phyloP scores from a whole-genome alignment of 92 coral and sea anemone genomes.

The Paragorgia papillata region DNA sequence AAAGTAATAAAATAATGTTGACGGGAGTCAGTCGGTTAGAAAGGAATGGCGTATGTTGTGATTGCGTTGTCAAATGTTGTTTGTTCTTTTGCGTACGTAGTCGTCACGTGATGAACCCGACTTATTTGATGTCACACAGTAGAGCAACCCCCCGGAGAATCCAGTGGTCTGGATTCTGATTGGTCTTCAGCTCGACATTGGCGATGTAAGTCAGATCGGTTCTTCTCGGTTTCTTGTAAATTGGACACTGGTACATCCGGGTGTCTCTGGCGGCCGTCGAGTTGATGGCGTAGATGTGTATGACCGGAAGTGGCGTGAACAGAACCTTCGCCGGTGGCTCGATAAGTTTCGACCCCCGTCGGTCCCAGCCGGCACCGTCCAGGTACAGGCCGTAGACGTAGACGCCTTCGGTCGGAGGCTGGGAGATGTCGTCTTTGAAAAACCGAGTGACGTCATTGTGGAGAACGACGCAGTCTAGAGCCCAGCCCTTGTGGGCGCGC shows the following conservation, averaged over 20 bases:
- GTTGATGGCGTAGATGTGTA: slow-evolving; percentile 96
- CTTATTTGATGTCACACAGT: slow-evolving; percentile 90
- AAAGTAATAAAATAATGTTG: too few relatives aligned
- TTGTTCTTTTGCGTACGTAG: not conserved
- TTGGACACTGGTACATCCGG: slow-evolving; percentile 98
- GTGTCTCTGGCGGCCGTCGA: slow-evolving; percentile 89
- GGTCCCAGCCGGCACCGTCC: slow-evolving; percentile 99
- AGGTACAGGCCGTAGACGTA: slow-evolving; percentile 90
- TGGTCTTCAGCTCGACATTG: slow-evolving; percentile 94
- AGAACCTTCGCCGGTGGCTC: slow-evolving; percentile 95
- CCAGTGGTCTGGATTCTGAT: slow-evolving; percentile 99
- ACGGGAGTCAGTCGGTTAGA: too few relatives aligned
- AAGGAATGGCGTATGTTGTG: not conserved
- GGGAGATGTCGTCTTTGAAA: slow-evolving; percentile 90
- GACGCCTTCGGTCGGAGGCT: slow-evolving; percentile 95
- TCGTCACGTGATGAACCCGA: not conserved
- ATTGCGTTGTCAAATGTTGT: not conserved
- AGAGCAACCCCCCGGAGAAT: slow-evolving; percentile 97
- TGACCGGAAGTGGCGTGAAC: slow-evolving; percentile 92
- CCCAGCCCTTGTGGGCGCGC: slow-evolving; percentile 99
- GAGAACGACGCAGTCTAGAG: slow-evolving; percentile 90
- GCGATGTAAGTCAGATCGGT: slow-evolving; percentile 97
- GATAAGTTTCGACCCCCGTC: slow-evolving; percentile 86
- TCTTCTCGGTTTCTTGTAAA: slow-evolving; percentile 95
- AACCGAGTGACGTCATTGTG: slow-evolving; percentile 97